Evolutionary conservation across 1,140 invertebrate genomes (phyloP).

Genomic region (Listronotus oregonensis): DNA sequence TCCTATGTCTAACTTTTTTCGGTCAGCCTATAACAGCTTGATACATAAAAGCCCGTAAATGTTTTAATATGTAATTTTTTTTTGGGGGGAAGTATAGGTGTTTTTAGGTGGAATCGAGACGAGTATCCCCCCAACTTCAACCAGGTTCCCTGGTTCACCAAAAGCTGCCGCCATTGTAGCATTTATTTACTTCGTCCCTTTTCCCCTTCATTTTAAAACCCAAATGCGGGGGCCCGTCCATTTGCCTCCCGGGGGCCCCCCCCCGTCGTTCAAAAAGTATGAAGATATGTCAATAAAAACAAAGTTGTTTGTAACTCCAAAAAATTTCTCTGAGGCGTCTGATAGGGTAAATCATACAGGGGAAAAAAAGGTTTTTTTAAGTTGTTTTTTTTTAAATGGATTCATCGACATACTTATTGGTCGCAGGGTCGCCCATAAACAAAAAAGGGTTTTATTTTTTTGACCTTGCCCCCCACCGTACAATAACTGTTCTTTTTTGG

Average conservation of each 20-base stretch:
- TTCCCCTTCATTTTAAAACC: constrained; percentile 74
- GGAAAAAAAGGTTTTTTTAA: too few relatives aligned
- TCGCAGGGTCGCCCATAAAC: too few relatives aligned
- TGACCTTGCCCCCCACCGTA: too few relatives aligned
- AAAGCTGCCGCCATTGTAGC: constrained; percentile 66
- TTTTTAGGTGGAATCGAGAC: constrained; percentile 54
- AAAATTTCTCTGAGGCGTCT: too few relatives aligned
- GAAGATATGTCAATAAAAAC: neutral
- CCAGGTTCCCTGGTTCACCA: constrained; percentile 59
- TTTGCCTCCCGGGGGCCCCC: constrained; percentile 47
- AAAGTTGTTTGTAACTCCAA: too few relatives aligned
- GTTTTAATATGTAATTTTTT: constrained; percentile 6
- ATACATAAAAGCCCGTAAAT: neutral
- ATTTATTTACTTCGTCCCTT: constrained; percentile 68
- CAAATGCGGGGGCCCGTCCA: constrained; percentile 65
- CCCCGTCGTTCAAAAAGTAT: constrained; percentile 50
- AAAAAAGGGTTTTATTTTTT: too few relatives aligned
- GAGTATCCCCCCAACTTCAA: constrained; percentile 46
- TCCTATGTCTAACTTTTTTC: too few relatives aligned
- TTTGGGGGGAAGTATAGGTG: constrained; percentile 50
- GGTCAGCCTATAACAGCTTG: too few relatives aligned
- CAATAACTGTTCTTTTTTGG: too few relatives aligned
- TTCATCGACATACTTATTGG: too few relatives aligned
- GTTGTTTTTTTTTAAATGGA: too few relatives aligned
- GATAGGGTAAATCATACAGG: too few relatives aligned